Evolutionary conservation across 2,797 vertebrate species (phyloP), one percentile per base, ranked within the genome.

Genomic region (Bradypodion pumilum): DNA sequence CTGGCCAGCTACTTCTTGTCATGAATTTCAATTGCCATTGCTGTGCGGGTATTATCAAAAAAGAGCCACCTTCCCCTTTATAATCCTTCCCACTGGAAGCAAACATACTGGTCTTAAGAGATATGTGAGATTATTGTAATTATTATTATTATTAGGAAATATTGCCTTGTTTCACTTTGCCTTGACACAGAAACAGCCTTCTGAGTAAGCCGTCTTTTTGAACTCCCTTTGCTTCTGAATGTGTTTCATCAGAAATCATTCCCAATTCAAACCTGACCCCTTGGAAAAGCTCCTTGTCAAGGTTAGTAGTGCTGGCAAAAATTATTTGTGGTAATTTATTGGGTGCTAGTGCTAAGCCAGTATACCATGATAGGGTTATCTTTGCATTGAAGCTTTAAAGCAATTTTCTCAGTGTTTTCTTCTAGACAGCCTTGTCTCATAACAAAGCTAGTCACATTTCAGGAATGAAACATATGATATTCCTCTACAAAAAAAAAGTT

Each of bases 11-110:
- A 78, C 88, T 86, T 89, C 66, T 80, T n/a, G 37, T 86, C 79
- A 89, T 87, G 87, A 93, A 86, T 80, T 84, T 79, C 60, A 85
- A 70, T 82, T 80, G 15, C 7, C 35, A 88, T 4, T 0, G 35
- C 32, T 82, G 13, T 60, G 32, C 1, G 21, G 78, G 60, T 44
- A 77, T 86, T 84, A 86, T 87, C 85, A 90, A 78, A 84, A 89
- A 81, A 79, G 6, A 92, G 46, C 32, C 81, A 82, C 0, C 0
- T 69, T 91, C 19, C 37, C 29, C 83, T 35, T 83, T 69, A 74
- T 44, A 91, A 84, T 85, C 46, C 23, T 72, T 52, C 74, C 8
- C 5, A 9, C 81, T 80, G 74, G 3, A 80, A 87, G 23, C 0
- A 1, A 91, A 74, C 12, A 68, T 6, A 69, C 2, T 23, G 8